Evolutionary conservation across 2,888 invertebrate species (phyloP), one percentile per base, ranked within the genome.

Genomic region (Leistus spinibarbis): DNA sequence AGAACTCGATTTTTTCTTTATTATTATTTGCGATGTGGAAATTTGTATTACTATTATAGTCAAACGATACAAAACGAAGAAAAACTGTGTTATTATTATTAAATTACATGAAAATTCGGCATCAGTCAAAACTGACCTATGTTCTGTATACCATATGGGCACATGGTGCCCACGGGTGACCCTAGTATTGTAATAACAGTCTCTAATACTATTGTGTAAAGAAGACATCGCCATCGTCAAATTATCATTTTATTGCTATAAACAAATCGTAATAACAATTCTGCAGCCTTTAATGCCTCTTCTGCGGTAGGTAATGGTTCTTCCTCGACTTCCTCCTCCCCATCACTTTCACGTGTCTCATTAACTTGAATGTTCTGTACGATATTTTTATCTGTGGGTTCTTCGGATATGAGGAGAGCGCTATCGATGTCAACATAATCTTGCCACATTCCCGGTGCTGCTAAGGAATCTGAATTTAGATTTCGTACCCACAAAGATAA

Each of bases 381-480:
- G 72, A 77, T 76, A 76, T 77, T 76, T 74, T 77, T 76, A 73
- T 76, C 74, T 13, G 74, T 77, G 70, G 68, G 69, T 70, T 77
- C 71, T 71, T 76, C 68, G 64, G 56, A 65, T 67, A 68, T 68
- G 40, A 69, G 54, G 72, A 77, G 63, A 22, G 60, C 67, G 65
- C 62, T 76, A 74, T 74, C 76, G 62, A 76, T 76, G 68, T 76
- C 63, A 67, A 76, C 69, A 76, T 76, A 74, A 27, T 72, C 69
- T 13, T 73, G 40, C 72, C 64, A 66, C 17, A 66, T 56, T 71
- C 40, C 76, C 3, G 65, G 56, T 71, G 65, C 65, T 71, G 66
- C 63, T 73, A 69, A 70, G 53, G 60, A 24, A 72, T 66, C 71
- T 72, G 76, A 76, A 57, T 71, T 60, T 65, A 53, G 69, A 60